Evolutionary conservation across 2,888 invertebrate genomes (phyloP), one percentile per base, ranked within the genome.

Genomic region (Amblyjoppa proteus): DNA sequence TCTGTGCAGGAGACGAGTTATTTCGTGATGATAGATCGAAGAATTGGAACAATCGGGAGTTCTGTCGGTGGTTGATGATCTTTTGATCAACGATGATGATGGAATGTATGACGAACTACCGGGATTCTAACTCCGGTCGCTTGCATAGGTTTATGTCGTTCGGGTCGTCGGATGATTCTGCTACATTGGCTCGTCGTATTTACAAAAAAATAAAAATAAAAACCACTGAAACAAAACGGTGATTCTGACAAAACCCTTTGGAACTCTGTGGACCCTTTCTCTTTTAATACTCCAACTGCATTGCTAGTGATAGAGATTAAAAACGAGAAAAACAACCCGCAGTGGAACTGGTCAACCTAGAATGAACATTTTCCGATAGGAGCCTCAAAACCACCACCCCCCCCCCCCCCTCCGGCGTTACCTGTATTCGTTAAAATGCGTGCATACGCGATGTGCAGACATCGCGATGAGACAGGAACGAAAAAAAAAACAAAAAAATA

Each of bases 281-380:
- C 16, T 4, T 49, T 3, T 0, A 49, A 16, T 16, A 49, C 45
- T 13, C 45, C 45, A 16, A 49, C 45, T 49, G 45, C 45, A 4
- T 49, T 16, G 45, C 41, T 16, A 3, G 45, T 13, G 16, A 61
- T 9, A 5, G 13, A 56, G 25, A 56, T 73, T 49, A 49, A 25
- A 45, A 74, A 74, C 28, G 28, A 53, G 3, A 13, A 53, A 70
- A 16, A 70, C 51, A 16, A n/a, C 9, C 2, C 20, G 20, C 53
- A 20, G 20, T 9, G 16, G 16, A 56, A 25, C 7, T 28, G 20
- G 38, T 58, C 61, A 45, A 74, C 58, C 11, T 45, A 28, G 74
- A 28, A 28, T 3, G 28, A 74, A 56, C 3, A 71, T 56, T 74
- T 74, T 45, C 56, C 56, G 41, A 38, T 58, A 56, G 6, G 41